Evolutionary conservation across 2,113 vertebrate genomes (phyloP), one percentile per base, ranked within the genome.

Genomic region (Meriones unguiculatus): DNA sequence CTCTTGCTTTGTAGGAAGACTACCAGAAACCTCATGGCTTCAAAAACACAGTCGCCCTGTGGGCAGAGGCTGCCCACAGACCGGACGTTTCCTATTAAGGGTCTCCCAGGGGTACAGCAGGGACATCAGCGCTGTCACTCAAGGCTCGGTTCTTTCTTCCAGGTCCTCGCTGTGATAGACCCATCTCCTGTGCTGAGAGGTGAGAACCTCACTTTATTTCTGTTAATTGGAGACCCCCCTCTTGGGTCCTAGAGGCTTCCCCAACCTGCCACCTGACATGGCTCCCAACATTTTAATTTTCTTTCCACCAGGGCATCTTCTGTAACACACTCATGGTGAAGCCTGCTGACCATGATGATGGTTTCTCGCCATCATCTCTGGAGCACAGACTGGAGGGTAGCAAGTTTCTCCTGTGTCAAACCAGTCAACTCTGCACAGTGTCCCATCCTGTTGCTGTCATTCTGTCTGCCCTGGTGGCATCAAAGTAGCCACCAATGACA

Each of bases 361-460:
- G 4, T 17, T 7, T 64, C 2, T 10, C 3, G 1, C 24, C 59
- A 8, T 38, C n/a, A 41, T 25, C 12, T 24, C 0, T 25, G 81
- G 81, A 62, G n/a, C 24, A 28, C 24, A 28, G 57, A 25, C 7
- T 9, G 28, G 80, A 38, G n/a, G 70, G 70, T 38, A 73, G n/a
- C 22, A 9, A 15, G 57, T 62, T 25, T 38, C 80, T 38, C 52
- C 54, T n/a, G 20, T 20, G 54, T 59, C 11, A 2, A 28, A n/a
- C 35, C 32, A 59, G 54, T n/a, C 54, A 81, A 3, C 54, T 81
- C 81, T 18, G 14, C 5, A 1, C 7, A 85, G 59, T 5, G 28
- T 46, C 28, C 15, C 62, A 18, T 46, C 87, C 76, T 30, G 67
- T 12, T 25, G 69, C 14, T 1, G 17, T 52, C 1, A 50, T 35